Conservation (phyloP, 64 coral and sea anemone species). For the Pocillopora damicornis region DNA sequence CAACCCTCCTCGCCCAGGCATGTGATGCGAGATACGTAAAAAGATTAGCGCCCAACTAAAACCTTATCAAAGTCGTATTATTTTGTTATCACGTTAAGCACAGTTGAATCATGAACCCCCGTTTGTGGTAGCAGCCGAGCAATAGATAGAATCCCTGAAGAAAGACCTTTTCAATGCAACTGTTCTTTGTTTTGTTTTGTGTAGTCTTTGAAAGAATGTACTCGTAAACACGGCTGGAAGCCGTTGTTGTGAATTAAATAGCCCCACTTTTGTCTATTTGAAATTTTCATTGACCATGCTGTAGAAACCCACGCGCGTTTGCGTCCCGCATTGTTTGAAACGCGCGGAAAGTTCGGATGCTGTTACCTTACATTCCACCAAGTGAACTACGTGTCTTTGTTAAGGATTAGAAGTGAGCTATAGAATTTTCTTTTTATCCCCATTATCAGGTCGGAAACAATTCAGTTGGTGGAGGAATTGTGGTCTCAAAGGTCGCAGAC, state of each 20-base stretch:
- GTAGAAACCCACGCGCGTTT: slow-evolving; percentile 9
- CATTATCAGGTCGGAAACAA: slow-evolving; percentile 87
- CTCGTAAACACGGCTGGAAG: slow-evolving; percentile 37
- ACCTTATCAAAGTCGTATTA: slow-evolving; percentile 56
- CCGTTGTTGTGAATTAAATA: slow-evolving; percentile 36
- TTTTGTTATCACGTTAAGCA: slow-evolving; percentile 49
- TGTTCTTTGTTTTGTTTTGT: slow-evolving; percentile 44
- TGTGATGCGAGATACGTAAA: slow-evolving; percentile 42
- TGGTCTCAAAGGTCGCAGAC: slow-evolving; percentile 93
- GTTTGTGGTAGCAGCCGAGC: background rate
- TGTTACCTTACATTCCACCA: background rate
- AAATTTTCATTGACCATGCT: background rate
- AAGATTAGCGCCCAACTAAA: slow-evolving; percentile 62
- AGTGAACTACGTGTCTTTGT: background rate
- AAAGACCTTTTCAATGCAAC: background rate
- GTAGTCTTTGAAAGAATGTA: slow-evolving; percentile 42
- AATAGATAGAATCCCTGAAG: background rate
- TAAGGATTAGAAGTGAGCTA: slow-evolving; percentile 6
- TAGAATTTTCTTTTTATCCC: slow-evolving; percentile 43
- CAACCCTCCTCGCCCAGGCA: slow-evolving; percentile 18
- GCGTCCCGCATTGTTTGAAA: background rate
- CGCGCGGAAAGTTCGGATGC: slow-evolving; percentile 20
- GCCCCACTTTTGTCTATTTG: slow-evolving; percentile 34
- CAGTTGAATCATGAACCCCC: background rate
- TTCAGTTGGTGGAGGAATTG: slow-evolving; percentile 80